phyloP scores from a whole-genome alignment of 2,797 vertebrate genomes.

The Lepilemur ruficaudatus region DNA sequence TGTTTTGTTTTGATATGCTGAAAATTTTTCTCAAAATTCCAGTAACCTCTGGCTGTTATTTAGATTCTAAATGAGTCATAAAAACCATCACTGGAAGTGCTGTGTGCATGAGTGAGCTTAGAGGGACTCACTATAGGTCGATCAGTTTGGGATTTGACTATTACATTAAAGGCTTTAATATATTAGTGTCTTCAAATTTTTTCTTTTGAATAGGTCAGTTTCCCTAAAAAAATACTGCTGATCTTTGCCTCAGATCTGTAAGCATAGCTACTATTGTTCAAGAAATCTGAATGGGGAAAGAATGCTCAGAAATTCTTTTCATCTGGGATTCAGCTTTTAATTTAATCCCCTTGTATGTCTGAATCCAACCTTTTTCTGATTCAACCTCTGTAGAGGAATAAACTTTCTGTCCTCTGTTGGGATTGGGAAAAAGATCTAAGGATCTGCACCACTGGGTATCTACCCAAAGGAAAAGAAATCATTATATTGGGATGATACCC shows the following conservation, averaged over 20 bases:
- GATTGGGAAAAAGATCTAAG: neutral
- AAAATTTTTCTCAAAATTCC: neutral
- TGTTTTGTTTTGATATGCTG: neutral
- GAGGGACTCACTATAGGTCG: neutral
- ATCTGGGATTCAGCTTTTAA: neutral
- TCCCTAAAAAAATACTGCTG: neutral
- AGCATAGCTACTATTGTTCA: neutral
- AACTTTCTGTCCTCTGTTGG: neutral
- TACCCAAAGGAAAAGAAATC: too few relatives aligned
- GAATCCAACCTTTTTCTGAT: neutral
- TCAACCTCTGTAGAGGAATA: neutral
- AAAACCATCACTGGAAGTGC: neutral
- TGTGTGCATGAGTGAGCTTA: neutral
- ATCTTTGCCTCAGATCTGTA: neutral
- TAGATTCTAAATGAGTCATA: neutral
- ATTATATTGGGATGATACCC: neutral
- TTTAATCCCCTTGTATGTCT: neutral
- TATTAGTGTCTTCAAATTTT: neutral
- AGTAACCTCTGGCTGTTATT: neutral
- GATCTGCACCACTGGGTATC: neutral
- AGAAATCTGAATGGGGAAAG: neutral
- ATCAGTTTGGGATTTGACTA: neutral
- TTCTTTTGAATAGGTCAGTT: neutral
- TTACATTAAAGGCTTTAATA: neutral
- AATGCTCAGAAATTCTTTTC: neutral